Base-by-base conservation (phyloP, 2,113 vertebrate genomes). In the Dicerorhinus sumatrensis region DNA sequence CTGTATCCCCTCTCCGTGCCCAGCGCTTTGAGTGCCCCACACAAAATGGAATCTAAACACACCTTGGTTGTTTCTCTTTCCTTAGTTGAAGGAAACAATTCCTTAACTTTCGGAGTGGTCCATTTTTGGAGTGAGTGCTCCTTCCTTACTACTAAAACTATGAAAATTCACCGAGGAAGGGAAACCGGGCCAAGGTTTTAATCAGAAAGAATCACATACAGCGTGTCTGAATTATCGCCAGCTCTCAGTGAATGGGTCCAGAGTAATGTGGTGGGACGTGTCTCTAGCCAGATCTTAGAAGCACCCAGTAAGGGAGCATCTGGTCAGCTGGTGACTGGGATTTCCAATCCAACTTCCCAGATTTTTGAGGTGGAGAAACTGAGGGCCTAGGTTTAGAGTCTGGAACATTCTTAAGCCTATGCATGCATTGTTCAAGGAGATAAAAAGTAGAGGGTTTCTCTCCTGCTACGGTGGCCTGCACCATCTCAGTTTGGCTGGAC, bases 311-410 rank as follows among this genome's bases (percentile, higher is more conserved):
- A 17, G 3, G 54, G 83, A 82, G 58, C 8, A 10, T n/a, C 75
- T 31, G 80, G 3, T 21, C n/a, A 51, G 25, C 39, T n/a, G 70
- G 70, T 23, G 72, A 48, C 33, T 21, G 31, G 80, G 21, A n/a
- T 56, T 93, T 85, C 63, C n/a, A 82, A 67, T n/a, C 85, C 60
- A 77, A 31, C 25, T 42, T 60, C 72, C 33, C 17, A 46, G 29
- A 51, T 63, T 82, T 95, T 85, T 62, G 69, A 95, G 79, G 48
- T 54, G 27, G 75, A 94, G 76, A 97, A 84, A 84, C 69, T 7
- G 23, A 92, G 62, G 67, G 36, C 58, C 33, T 79, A 36, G 58
- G 11, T 70, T 90, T 90, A 36, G 31, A 39, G 25, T 84, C 94
- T 93, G 75, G 96, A 72, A 88, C 46, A 80, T 86, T 85, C 58